These are phyloP conservation scores for Agrypnus murinus DNA, from an alignment of 2,888 invertebrate genomes.

Conservation along the genomic window DNA sequence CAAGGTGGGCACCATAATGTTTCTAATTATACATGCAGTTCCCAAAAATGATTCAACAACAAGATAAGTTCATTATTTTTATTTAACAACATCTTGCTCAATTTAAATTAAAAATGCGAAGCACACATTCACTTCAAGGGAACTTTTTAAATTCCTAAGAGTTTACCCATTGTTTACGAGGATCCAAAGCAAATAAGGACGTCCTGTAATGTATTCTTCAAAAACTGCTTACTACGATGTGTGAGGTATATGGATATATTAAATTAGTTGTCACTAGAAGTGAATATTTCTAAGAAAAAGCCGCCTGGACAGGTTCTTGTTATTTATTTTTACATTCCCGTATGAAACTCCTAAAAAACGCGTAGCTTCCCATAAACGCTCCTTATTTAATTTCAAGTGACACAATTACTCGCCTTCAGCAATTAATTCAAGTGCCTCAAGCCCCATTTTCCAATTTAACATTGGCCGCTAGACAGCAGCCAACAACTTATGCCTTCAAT, in stretches of 20 bases:
- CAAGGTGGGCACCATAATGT: no score
- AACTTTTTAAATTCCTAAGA: slow-evolving; percentile 64
- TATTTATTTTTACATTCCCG: not conserved
- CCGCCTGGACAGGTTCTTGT: slow-evolving; percentile 8
- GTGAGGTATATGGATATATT: slow-evolving; percentile 35
- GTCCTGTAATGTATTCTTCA: slow-evolving; percentile 33
- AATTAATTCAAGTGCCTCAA: no score
- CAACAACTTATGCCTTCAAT: slow-evolving; percentile 28
- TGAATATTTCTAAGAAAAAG: slow-evolving; percentile 22
- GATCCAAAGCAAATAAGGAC: slow-evolving; percentile 39
- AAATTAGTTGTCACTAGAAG: slow-evolving; percentile 14
- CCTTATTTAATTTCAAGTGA: no score
- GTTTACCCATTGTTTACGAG: slow-evolving; percentile 61
- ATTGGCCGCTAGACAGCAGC: no score
- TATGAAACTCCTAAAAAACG: not conserved
- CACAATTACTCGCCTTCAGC: no score
- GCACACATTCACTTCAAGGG: slow-evolving; percentile 65
- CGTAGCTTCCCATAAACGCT: no score
- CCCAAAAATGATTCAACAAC: no score
- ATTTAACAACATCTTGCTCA: slow-evolving; percentile 58
- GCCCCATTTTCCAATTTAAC: no score
- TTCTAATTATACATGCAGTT: no score
- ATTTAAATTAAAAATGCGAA: slow-evolving; percentile 58
- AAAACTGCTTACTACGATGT: slow-evolving; percentile 43
- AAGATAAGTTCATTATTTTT: no score